Conservation (phyloP, 2,888 invertebrate species). For the Petrolisthes manimaculis region DNA sequence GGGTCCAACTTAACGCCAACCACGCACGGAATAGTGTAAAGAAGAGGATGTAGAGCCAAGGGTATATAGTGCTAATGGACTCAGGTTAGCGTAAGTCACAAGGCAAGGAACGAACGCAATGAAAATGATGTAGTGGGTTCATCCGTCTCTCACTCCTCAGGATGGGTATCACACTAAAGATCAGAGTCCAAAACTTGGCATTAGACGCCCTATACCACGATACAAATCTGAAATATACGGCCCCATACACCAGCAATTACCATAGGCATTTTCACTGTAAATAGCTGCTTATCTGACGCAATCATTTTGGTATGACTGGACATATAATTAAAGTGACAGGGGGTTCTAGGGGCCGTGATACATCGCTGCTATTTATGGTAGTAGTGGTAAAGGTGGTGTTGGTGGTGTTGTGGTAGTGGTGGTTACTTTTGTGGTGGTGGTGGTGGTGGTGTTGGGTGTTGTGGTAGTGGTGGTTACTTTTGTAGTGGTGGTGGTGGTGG, state of each 20-base stretch:
- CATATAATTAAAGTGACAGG: conserved; percentile 48
- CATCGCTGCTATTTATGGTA: background rate
- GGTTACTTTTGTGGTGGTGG: background rate
- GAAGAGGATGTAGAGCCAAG: too few relatives aligned
- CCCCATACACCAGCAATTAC: conserved; percentile 46
- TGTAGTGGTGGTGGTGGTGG: background rate
- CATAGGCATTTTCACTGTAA: conserved; percentile 54
- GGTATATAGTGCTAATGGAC: too few relatives aligned
- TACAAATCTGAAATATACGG: conserved; percentile 47
- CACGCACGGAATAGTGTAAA: too few relatives aligned
- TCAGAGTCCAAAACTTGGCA: conserved; percentile 17
- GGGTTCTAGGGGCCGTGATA: conserved; percentile 11
- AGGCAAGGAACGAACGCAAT: too few relatives aligned
- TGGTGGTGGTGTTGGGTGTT: background rate
- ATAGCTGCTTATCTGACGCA: conserved; percentile 51
- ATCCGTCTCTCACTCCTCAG: background rate
- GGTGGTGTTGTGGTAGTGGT: too few relatives aligned
- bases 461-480: background rate
- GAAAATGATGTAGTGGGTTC: background rate
- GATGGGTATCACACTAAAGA: background rate
- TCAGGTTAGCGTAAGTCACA: too few relatives aligned
- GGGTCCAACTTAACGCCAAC: too few relatives aligned
- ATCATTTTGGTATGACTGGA: conserved; percentile 39
- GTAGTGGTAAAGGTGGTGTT: background rate
- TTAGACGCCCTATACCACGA: conserved; percentile 33